A percentile compares a stretch with the other conserved stretches of the same genome.
Evolutionary conservation across 2,888 invertebrate genomes (phyloP).

Genomic region (Ephialtes manifestator): DNA sequence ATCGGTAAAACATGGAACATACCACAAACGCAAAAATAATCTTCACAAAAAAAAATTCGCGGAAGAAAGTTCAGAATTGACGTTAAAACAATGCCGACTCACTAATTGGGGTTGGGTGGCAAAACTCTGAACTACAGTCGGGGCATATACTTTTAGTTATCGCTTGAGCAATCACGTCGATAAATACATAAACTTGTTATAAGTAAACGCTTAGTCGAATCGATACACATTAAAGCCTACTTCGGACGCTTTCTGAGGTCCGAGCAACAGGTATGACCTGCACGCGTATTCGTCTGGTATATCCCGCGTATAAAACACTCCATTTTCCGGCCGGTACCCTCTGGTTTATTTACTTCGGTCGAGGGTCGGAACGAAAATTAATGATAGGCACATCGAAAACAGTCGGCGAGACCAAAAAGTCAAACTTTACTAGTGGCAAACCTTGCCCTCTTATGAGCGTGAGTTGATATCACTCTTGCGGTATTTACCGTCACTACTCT

Average conservation of each 20-base stretch:
- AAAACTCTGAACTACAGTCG: background rate
- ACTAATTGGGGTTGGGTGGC: background rate
- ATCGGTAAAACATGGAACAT: background rate
- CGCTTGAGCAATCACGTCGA: background rate
- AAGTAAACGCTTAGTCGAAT: background rate
- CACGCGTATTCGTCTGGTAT: background rate
- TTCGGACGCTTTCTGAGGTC: background rate
- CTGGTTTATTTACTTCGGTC: background rate
- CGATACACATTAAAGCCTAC: background rate
- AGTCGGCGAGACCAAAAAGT: background rate
- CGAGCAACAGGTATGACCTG: slow-evolving; percentile 16
- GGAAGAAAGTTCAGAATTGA: background rate
- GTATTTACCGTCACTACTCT: background rate
- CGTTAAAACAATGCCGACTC: background rate
- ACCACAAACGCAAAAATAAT: background rate
- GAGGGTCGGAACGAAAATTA: slow-evolving; percentile 15
- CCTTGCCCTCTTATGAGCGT: background rate
- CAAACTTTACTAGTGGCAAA: background rate
- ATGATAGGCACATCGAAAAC: background rate
- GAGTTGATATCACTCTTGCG: background rate
- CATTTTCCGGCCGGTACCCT: background rate
- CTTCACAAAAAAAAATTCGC: too few relatives aligned
- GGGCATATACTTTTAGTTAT: background rate
- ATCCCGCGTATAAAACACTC: background rate
- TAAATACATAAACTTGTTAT: background rate